A percentile compares a stretch with the other conserved stretches of the same genome.
Evolutionary conservation across 1,140 invertebrate species (phyloP).

Genomic region (Nebria ingens): DNA sequence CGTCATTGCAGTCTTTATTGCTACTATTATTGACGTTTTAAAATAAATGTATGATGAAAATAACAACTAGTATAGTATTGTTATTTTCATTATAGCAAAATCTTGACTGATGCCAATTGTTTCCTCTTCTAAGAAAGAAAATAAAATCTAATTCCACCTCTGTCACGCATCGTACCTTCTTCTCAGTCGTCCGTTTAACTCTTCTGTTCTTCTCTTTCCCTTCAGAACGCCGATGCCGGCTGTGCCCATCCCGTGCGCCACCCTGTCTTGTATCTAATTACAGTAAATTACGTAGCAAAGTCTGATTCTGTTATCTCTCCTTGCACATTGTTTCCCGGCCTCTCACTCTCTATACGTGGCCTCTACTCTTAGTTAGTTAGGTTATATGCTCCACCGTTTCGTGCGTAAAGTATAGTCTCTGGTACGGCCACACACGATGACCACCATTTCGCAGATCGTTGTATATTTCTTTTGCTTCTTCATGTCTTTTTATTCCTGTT

Average conservation of each 20-base stretch:
- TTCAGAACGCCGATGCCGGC: conserved; percentile 13
- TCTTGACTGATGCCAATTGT: no score
- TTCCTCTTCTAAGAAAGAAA: no score
- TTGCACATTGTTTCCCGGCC: conserved; percentile 15
- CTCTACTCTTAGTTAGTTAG: neutral
- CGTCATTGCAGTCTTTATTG: no score
- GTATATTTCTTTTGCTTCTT: neutral
- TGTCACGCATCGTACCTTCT: neutral
- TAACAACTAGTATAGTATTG: no score
- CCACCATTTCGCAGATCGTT: conserved; percentile 1
- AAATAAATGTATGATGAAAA: no score
- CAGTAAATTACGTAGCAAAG: conserved; percentile 15
- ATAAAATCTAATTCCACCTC: neutral
- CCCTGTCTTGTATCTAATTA: conserved; percentile 26
- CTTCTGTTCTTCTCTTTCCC: conserved; percentile 24
- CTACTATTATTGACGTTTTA: no score
- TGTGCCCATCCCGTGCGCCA: neutral
- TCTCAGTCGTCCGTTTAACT: neutral
- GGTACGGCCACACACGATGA: neutral
- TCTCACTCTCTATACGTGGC: neutral
- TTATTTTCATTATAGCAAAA: no score
- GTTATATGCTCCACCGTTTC: neutral
- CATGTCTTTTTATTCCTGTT: neutral
- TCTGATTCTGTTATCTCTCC: conserved; percentile 19
- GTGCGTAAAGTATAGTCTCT: neutral